Percentiles rank a stretch among this genome's conserved stretches.
These are phyloP conservation scores for Phortica magna DNA, from an alignment of 2,888 invertebrate genomes.

Conservation along the genomic window DNA sequence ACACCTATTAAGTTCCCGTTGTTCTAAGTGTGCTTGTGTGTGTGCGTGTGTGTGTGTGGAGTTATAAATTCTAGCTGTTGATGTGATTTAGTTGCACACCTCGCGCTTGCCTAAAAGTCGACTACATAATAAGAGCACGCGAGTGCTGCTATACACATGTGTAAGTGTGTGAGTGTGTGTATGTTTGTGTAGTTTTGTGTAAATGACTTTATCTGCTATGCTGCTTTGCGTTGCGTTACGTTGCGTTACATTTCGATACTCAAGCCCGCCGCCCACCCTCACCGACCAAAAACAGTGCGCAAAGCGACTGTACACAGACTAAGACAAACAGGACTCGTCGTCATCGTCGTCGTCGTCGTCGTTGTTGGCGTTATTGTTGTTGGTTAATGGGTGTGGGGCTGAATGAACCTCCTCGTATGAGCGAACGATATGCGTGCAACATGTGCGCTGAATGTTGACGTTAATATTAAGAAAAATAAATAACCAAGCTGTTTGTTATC, in stretches of 20 bases:
- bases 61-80: slow-evolving; percentile 69
- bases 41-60: slow-evolving; percentile 38
- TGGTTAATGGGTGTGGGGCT: not conserved
- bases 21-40: not conserved
- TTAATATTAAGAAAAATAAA: slow-evolving; percentile 72
- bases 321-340: not conserved
- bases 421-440: slow-evolving; percentile 61
- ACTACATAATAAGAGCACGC: slow-evolving; percentile 64
- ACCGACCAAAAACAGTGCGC: not conserved
- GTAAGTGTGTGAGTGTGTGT: not conserved
- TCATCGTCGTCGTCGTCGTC: not conserved
- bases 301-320: not conserved
- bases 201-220: slow-evolving; percentile 65
- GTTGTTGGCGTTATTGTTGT: not conserved
- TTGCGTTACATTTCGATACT: not conserved
- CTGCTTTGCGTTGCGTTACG: not conserved
- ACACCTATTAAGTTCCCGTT: too few species aligned
- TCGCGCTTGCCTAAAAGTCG: slow-evolving; percentile 68
- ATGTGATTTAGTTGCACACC: slow-evolving; percentile 72
- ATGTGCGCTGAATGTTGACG: slow-evolving; percentile 72
- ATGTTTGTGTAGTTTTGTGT: slow-evolving; percentile 44
- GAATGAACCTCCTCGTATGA: not conserved
- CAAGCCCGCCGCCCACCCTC: not conserved
- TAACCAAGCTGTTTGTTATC: slow-evolving; percentile 71
- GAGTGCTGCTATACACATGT: not conserved